phyloP scores from a whole-genome alignment of 2,888 invertebrate genomes.

The Thera britannica region DNA sequence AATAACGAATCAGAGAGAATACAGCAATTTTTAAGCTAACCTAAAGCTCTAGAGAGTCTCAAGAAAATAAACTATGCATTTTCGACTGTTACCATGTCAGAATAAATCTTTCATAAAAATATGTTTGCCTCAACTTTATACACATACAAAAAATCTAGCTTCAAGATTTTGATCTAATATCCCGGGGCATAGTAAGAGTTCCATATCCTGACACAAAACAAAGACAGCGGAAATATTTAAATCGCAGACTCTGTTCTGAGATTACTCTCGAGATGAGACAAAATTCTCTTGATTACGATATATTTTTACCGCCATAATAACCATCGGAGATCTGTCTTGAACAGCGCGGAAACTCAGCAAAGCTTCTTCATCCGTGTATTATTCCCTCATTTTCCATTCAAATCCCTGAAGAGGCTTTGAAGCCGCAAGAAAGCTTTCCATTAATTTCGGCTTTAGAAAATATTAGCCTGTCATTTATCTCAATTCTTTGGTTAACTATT shows the following conservation, averaged over 20 bases:
- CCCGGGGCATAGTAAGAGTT: too few species aligned
- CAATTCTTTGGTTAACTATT: conserved; percentile 31
- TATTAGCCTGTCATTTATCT: conserved; percentile 29
- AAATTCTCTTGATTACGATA: background rate
- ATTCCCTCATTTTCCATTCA: conserved; percentile 37
- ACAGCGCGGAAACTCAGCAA: conserved; percentile 21
- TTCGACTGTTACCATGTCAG: too few species aligned
- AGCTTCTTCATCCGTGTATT: conserved; percentile 27
- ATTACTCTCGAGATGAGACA: background rate
- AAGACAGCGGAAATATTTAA: too few species aligned
- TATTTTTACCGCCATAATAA: background rate
- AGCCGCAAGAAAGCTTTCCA: conserved; percentile 43
- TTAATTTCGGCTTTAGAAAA: conserved; percentile 47
- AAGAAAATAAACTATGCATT: too few species aligned
- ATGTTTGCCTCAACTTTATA: too few species aligned
- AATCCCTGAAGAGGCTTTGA: conserved; percentile 18
- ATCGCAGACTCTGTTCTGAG: too few species aligned
- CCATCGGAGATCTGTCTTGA: conserved; percentile 11
- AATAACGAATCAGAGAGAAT: background rate
- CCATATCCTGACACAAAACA: too few species aligned
- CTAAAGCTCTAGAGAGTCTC: too few species aligned
- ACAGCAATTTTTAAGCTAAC: background rate
- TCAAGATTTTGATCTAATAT: too few species aligned
- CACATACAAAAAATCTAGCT: too few species aligned
- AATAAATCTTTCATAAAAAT: too few species aligned